Percentiles rank a stretch among this genome's conserved stretches.
These are phyloP conservation scores for Pyrrhosoma nymphula DNA, from an alignment of 2,888 invertebrate genomes.

Conservation along the genomic window DNA sequence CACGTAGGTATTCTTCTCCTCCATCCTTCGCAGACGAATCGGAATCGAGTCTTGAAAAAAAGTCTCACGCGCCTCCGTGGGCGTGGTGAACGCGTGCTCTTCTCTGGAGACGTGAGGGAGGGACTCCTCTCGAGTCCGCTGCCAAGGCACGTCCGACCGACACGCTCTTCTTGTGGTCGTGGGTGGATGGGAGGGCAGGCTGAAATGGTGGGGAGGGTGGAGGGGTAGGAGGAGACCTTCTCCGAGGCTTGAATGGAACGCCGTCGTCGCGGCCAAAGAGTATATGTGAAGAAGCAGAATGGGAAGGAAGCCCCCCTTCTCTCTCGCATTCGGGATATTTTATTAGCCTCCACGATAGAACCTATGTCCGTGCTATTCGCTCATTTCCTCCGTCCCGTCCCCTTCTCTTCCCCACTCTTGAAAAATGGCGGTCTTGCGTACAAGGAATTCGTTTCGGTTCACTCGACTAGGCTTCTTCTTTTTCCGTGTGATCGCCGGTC, in stretches of 20 bases:
- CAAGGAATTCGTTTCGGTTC: background rate
- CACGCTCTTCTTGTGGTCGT: background rate
- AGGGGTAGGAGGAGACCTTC: background rate
- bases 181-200: background rate
- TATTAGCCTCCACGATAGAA: background rate
- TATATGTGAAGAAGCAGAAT: background rate
- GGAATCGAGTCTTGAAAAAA: background rate
- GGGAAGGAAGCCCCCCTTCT: background rate
- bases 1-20: background rate
- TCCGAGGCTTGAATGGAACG: background rate
- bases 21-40: background rate
- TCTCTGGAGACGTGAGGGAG: background rate
- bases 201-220: background rate
- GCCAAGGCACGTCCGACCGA: background rate
- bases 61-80: background rate
- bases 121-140: background rate
- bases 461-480: background rate
- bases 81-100: background rate
- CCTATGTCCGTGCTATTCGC: background rate
- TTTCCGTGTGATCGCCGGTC: background rate
- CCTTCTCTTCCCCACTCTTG: background rate
- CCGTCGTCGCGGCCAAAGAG: background rate
- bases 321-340: background rate
- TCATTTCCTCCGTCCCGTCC: background rate
- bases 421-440: background rate